Percentiles rank a stretch among this genome's conserved stretches.
Evolutionary conservation across 1,140 invertebrate species (phyloP).

Genomic region (Lethrus apterus): DNA sequence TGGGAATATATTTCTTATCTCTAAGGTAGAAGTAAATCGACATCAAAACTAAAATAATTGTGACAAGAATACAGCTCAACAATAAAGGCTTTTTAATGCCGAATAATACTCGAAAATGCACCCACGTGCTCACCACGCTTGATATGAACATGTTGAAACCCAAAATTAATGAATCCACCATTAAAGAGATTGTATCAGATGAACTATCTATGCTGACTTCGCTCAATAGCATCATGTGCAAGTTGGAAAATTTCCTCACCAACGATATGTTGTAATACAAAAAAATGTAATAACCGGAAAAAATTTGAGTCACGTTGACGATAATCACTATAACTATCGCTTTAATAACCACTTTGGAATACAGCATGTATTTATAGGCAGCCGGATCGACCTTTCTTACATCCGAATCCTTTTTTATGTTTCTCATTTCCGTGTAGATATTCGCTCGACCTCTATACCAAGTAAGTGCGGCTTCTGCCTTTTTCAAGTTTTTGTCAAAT

Average conservation of each 20-base stretch:
- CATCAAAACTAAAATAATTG: constrained; percentile 8
- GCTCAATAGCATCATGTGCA: not conserved
- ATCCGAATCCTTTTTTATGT: constrained; percentile 23
- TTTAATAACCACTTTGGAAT: constrained; percentile 23
- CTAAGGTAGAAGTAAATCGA: constrained; percentile 9
- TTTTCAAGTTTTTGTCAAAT: constrained; percentile 14
- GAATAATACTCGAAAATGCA: constrained; percentile 16
- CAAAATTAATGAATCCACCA: constrained; percentile 11
- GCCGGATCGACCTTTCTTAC: constrained; percentile 13
- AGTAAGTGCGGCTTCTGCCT: constrained; percentile 21
- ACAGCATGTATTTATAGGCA: constrained; percentile 23
- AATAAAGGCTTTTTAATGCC: constrained; percentile 23
- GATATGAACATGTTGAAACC: constrained; percentile 12
- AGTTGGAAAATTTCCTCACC: constrained; percentile 5
- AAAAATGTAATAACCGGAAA: constrained; percentile 25
- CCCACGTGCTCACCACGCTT: constrained; percentile 2
- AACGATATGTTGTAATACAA: constrained; percentile 20
- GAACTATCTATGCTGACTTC: not conserved
- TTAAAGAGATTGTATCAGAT: constrained; percentile 1
- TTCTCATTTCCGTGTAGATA: constrained; percentile 20
- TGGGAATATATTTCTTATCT: not conserved
- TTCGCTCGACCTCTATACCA: constrained; percentile 23
- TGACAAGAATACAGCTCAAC: constrained; percentile 11
- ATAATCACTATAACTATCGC: constrained; percentile 7
- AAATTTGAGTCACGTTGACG: constrained; percentile 12